Evolutionary conservation across 2,113 vertebrate genomes (phyloP).

Genomic region (Vanacampus margaritifer): DNA sequence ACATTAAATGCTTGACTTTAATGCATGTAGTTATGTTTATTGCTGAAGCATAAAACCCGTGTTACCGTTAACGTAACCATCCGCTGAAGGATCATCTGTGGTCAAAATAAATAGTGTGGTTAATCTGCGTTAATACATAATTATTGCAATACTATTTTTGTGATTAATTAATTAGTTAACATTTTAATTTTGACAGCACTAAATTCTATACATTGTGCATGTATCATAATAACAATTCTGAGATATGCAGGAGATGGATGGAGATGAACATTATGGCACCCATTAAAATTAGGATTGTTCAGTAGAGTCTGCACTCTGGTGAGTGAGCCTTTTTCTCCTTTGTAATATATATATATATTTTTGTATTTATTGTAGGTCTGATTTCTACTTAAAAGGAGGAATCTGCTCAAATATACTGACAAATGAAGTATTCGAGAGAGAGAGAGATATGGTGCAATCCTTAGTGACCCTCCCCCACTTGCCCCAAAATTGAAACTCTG

Average conservation of each 20-base stretch:
- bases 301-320: neutral
- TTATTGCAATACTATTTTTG: no score
- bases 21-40: no score
- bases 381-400: slow-evolving; percentile 5
- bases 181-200: no score
- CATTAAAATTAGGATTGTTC: neutral
- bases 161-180: no score
- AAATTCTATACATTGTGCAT: neutral
- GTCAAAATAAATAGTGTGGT: no score
- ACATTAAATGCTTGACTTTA: no score
- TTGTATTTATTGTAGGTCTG: neutral
- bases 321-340: neutral
- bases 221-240: neutral
- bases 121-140: no score
- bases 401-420: slow-evolving; percentile 11
- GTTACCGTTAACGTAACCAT: no score
- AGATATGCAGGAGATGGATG: neutral
- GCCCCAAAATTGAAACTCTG: neutral
- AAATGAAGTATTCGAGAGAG: slow-evolving; percentile 14
- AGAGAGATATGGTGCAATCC: slow-evolving; percentile 15
- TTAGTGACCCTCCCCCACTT: slow-evolving; percentile 9
- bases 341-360: neutral
- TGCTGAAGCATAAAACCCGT: no score
- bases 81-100: no score
- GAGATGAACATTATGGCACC: neutral